Evolutionary conservation across 2,113 vertebrate genomes (phyloP), one percentile per base, ranked within the genome.

Genomic region (Brachypodius melanocephalos): DNA sequence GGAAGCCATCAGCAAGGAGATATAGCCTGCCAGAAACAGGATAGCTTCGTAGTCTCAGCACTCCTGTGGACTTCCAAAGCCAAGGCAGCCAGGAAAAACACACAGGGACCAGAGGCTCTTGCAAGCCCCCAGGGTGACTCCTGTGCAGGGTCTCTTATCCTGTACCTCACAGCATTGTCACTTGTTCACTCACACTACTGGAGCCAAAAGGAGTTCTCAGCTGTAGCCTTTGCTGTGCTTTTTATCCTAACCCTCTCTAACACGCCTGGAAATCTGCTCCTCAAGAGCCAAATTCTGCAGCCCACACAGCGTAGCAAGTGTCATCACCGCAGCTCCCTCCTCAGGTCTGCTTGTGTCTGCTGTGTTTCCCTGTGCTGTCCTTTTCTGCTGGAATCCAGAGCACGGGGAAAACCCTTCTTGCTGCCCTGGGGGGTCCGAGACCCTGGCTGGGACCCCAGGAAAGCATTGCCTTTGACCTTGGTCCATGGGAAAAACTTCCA

Each of bases 301-400:
- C n/a, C 40, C 36, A 52, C 25, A 34, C 25, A 9, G 40, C 3
- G 18, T 29, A n/a, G 22, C 7, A 28, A 14, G 24, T 21, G 18
- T 8, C 72, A 76, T 7, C 63, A 22, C 51, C 6, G 17, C 48
- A 54, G 48, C 42, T 29, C 49, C 5, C 43, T 62, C 24, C 54
- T 49, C 32, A 14, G 10, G 4, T 45, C 49, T 52, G 0, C 59
- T 38, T 2, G 5, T 48, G 46, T 7, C 34, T 19, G 22, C 42
- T 46, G 32, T 14, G 10, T 28, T 62, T 78, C 52, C 57, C 62
- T 17, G 14, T 0, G 0, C 43, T 65, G 42, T 20, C 51, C 34
- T 55, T 82, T 66, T 38, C 38, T 38, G 38, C 10, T 38, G 38
- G 38, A 38, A 10, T 10, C 38, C 38, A 38, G 38, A 38, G 38